Base-by-base conservation (phyloP, 2,888 invertebrate genomes). In the Julus scanicus region DNA sequence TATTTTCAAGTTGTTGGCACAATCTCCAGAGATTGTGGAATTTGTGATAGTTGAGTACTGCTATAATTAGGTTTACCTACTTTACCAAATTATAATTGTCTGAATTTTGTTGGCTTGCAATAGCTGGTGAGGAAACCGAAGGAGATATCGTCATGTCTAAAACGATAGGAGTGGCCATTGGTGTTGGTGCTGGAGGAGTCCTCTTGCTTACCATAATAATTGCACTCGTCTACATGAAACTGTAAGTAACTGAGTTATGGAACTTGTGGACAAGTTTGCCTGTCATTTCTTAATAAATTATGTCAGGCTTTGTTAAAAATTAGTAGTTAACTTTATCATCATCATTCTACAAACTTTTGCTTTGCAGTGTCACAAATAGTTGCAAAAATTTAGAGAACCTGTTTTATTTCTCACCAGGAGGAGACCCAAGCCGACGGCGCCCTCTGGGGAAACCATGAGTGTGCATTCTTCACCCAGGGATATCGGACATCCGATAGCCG, bases 141-240 rank as follows among this genome's bases (percentile, higher is more conserved):
- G 86, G 71, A 6, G 88, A 84, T 53, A 85, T 88, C 40, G 86
- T 88, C 17, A 88, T 88, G 88, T 88, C 88, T 8, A 88, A 88
- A 53, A 88, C 88, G 37, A 88, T 88, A 57, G 89, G 89, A 29
- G 87, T 89, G 29, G 89, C 89, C 39, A 89, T 89, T 57, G 89
- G 89, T 15, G 89, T 89, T 71, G 89, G 89, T 17, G 89, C 89
- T 1, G 89, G 89, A 63, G 87, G 89, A 39, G 57, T 89, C 17
- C 87, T 89, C 39, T 57, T 89, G 57, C 39, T 89, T 8, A 53
- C 89, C n/a, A 89, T 89, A n/a, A 88, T 89, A 37, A 84, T 88
- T 17, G 88, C 89, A 6, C 85, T 89, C 8, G 84, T 89, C 63
- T 89, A 89, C 86, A 89, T 89, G 89, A 88, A 89, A 84, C 83